A percentile compares a stretch with the other conserved stretches of the same genome.
phyloP scores from a whole-genome alignment of 2,888 invertebrate genomes.

The Drosophila fungiperda region DNA sequence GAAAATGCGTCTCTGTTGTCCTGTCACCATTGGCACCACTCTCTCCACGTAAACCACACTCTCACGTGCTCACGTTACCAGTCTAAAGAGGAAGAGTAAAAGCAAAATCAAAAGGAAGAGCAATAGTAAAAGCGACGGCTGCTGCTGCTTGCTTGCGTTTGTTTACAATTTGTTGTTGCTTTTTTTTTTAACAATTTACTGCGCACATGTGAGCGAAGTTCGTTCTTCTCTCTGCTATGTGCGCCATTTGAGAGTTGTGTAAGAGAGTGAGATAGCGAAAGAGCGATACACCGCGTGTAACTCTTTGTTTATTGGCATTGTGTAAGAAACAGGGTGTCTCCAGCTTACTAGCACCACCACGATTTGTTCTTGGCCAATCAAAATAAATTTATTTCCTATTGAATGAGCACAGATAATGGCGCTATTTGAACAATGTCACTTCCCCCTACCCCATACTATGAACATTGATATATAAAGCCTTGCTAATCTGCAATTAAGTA shows the following conservation, averaged over 20 bases:
- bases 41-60: slow-evolving; percentile 13
- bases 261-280: slow-evolving; percentile 11
- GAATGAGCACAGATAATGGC: slow-evolving; percentile 38
- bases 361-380: slow-evolving; percentile 12
- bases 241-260: slow-evolving; percentile 16
- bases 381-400: slow-evolving; percentile 32
- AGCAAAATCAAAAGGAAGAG: slow-evolving; percentile 32
- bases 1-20: slow-evolving; percentile 12
- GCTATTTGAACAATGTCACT: slow-evolving; percentile 29
- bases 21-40: slow-evolving; percentile 28
- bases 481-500: slow-evolving; percentile 41
- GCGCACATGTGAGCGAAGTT: slow-evolving; percentile 69
- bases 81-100: slow-evolving; percentile 32
- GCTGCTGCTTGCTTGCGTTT: slow-evolving; percentile 44
- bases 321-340: slow-evolving; percentile 61
- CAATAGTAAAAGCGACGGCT: slow-evolving; percentile 44
- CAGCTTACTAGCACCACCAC: slow-evolving; percentile 2
- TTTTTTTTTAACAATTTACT: slow-evolving; percentile 56
- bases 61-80: slow-evolving; percentile 73
- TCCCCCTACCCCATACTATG: slow-evolving; percentile 5
- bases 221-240: slow-evolving; percentile 10
- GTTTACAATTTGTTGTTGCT: slow-evolving; percentile 70
- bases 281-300: slow-evolving; percentile 45
- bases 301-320: slow-evolving; percentile 51
- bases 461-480: slow-evolving; percentile 15